Conservation (phyloP, 2,797 vertebrate species). For the Nasua narica region DNA sequence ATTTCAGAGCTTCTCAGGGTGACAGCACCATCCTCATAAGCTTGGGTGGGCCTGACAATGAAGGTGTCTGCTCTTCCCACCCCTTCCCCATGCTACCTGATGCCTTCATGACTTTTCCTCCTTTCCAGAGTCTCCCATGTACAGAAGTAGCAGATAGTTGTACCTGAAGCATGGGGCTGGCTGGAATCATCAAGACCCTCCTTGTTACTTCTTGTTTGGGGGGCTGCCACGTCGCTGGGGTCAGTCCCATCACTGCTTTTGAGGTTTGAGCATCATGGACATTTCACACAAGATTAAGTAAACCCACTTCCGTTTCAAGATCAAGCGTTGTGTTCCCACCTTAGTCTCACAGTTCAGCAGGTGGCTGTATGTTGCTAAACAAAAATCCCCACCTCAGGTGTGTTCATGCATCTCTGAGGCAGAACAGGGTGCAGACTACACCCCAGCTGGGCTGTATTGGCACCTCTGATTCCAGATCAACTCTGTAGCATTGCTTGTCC, state of each 20-base stretch:
- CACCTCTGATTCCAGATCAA: background rate
- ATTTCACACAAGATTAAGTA: background rate
- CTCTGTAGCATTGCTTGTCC: background rate
- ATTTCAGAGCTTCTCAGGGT: background rate
- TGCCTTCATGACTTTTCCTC: background rate
- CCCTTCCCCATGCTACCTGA: background rate
- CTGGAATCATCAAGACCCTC: background rate
- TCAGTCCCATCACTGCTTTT: background rate
- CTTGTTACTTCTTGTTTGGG: background rate
- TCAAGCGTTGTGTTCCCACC: background rate
- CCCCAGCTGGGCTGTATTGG: background rate
- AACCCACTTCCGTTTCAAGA: background rate
- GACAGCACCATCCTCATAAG: background rate
- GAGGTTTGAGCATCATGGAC: background rate
- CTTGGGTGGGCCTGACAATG: background rate
- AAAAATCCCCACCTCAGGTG: background rate
- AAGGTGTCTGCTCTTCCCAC: background rate
- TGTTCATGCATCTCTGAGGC: background rate
- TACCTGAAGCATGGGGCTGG: background rate
- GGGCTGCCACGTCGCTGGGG: accelerated
- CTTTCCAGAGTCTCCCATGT: background rate
- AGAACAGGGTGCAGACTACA: background rate
- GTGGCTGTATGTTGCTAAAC: background rate
- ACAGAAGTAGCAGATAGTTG: background rate
- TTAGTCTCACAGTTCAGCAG: background rate